Percentiles rank a stretch among this genome's conserved stretches.
Evolutionary conservation across 2,113 vertebrate species (phyloP).

Genomic region (Crotalus helleri): DNA sequence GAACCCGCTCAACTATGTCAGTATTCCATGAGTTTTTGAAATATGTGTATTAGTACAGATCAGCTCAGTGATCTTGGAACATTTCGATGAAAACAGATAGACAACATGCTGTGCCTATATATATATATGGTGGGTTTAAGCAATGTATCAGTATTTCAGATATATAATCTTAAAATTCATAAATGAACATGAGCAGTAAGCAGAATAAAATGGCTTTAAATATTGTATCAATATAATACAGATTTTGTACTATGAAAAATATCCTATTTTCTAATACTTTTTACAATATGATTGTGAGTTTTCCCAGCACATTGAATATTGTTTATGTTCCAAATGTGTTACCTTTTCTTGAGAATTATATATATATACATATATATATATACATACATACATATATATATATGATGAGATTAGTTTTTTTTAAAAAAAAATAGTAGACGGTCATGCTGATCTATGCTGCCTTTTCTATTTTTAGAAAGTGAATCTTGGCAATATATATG

Average conservation of each 20-base stretch:
- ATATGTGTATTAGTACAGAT: not conserved
- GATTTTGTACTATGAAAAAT: not conserved
- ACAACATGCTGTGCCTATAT: slow-evolving; percentile 15
- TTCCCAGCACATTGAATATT: not conserved
- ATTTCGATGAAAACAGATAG: slow-evolving; percentile 2
- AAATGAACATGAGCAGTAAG: not conserved
- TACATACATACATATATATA: too few relatives aligned
- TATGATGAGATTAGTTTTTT: not conserved
- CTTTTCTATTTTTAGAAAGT: not conserved
- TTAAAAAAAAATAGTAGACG: not conserved
- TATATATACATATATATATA: too few relatives aligned
- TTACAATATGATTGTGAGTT: not conserved
- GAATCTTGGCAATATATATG: not conserved
- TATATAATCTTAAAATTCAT: slow-evolving; percentile 3
- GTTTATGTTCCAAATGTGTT: not conserved
- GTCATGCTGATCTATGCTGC: not conserved
- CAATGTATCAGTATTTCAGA: not conserved
- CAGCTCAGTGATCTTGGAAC: not conserved
- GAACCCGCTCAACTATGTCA: slow-evolving; percentile 9
- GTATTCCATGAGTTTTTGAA: slow-evolving; percentile 4
- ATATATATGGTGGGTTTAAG: not conserved
- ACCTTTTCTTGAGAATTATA: not conserved
- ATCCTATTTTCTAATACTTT: not conserved
- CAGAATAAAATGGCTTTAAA: not conserved
- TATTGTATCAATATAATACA: not conserved